A percentile compares a stretch with the other conserved stretches of the same genome.
Evolutionary conservation across 1,140 invertebrate genomes (phyloP).

Genomic region (Antheraea pernyi): DNA sequence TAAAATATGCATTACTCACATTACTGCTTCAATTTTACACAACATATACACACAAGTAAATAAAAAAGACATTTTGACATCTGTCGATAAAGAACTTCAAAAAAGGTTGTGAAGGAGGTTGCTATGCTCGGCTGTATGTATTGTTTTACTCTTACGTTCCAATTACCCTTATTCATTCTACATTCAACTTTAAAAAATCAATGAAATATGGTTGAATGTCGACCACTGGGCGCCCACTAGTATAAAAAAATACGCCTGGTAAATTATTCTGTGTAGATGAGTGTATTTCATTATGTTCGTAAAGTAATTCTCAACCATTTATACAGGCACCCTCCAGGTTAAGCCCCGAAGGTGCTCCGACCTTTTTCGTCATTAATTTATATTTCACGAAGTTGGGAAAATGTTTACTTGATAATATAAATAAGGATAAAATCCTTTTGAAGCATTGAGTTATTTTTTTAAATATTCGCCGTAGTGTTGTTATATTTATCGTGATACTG

Average conservation of each 20-base stretch:
- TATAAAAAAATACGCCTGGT: background rate
- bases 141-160: no score
- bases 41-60: no score
- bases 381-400: conserved; percentile 9
- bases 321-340: conserved; percentile 4
- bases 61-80: no score
- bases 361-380: conserved; percentile 2
- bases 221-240: no score
- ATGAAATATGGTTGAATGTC: no score
- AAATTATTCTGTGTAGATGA: background rate
- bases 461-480: background rate
- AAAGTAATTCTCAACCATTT: conserved; percentile 11
- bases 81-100: no score
- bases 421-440: background rate
- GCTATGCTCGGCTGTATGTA: no score
- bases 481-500: background rate
- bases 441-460: background rate
- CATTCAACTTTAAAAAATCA: no score
- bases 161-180: no score
- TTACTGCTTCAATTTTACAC: no score
- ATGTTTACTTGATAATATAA: background rate
- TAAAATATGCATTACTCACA: no score
- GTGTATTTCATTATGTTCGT: conserved; percentile 7
- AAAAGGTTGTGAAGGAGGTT: no score
- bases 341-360: background rate